These are phyloP conservation scores for Caranx melampygus DNA, from an alignment of 2,113 vertebrate species.

Conservation along the genomic window DNA sequence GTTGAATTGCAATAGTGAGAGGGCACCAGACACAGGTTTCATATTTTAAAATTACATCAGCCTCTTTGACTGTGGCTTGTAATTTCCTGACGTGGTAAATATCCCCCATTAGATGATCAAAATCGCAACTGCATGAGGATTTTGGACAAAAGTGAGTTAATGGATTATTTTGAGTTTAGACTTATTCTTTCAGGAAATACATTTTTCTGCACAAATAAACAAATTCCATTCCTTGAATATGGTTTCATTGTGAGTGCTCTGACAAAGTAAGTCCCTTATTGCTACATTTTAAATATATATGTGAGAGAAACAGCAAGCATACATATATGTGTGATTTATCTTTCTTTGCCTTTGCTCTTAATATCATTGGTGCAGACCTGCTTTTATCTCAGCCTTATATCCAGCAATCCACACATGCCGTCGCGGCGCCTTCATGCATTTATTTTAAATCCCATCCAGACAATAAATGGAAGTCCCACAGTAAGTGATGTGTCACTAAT, in stretches of 20 bases:
- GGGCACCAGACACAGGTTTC: constrained; percentile 25
- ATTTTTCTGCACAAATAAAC: neutral
- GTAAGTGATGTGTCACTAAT: constrained; percentile 32
- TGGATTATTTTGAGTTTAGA: neutral
- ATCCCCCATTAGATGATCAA: neutral
- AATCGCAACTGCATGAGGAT: neutral
- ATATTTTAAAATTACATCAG: constrained; percentile 45
- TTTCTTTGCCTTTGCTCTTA: neutral
- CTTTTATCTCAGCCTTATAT: constrained; percentile 28
- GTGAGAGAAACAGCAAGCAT: neutral
- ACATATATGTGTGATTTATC: neutral
- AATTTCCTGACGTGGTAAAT: constrained; percentile 17
- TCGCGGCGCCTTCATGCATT: constrained; percentile 22
- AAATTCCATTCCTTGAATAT: neutral
- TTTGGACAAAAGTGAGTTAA: constrained; percentile 5
- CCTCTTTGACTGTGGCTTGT: constrained; percentile 39
- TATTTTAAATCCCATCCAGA: constrained; percentile 32
- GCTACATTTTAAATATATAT: neutral
- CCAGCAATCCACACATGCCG: constrained; percentile 14
- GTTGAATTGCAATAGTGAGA: constrained; percentile 43
- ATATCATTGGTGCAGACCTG: constrained; percentile 7
- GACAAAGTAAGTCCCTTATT: neutral
- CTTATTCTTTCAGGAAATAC: neutral
- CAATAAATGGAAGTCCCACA: constrained; percentile 34
- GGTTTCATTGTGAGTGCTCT: constrained; percentile 11